Evolutionary conservation across 2,888 invertebrate species (phyloP).

Genomic region (Amaurobius ferox): DNA sequence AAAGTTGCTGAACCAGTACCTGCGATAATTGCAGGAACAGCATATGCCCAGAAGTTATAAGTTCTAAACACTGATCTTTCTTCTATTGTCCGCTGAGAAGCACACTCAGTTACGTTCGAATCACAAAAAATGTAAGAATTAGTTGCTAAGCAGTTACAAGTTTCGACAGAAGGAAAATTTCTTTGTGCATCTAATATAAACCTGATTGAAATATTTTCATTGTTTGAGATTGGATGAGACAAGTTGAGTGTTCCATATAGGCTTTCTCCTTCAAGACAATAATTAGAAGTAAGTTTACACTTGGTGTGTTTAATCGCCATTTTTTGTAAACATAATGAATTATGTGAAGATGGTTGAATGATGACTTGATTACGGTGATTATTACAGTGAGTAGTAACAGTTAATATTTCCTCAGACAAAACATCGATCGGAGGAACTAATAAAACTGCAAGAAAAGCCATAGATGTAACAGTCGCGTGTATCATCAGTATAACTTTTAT

Average conservation of each 20-base stretch:
- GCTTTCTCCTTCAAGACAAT: not conserved
- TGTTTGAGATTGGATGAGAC: not conserved
- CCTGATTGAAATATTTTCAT: no score
- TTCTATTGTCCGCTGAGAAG: not conserved
- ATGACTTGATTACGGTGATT: not conserved
- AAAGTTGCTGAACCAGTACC: constrained; percentile 92
- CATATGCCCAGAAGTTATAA: constrained; percentile 86
- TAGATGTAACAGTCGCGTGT: constrained; percentile 18
- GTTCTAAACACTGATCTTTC: constrained; percentile 29
- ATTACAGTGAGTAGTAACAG: not conserved
- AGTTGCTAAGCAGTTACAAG: not conserved
- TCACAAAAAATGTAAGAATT: not conserved
- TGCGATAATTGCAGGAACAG: constrained; percentile 84
- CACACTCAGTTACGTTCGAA: not conserved
- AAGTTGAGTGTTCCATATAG: not conserved
- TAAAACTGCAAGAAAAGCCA: constrained; percentile 16
- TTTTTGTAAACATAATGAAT: not conserved
- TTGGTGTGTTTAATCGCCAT: not conserved
- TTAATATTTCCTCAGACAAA: not conserved
- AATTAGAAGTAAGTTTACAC: not conserved
- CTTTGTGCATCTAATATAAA: no score
- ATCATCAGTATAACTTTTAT: constrained; percentile 44
- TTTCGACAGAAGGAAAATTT: no score
- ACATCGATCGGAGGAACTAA: constrained; percentile 14
- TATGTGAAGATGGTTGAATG: not conserved